Conservation (phyloP, 2,113 vertebrate species). For the Oenanthe melanoleuca region DNA sequence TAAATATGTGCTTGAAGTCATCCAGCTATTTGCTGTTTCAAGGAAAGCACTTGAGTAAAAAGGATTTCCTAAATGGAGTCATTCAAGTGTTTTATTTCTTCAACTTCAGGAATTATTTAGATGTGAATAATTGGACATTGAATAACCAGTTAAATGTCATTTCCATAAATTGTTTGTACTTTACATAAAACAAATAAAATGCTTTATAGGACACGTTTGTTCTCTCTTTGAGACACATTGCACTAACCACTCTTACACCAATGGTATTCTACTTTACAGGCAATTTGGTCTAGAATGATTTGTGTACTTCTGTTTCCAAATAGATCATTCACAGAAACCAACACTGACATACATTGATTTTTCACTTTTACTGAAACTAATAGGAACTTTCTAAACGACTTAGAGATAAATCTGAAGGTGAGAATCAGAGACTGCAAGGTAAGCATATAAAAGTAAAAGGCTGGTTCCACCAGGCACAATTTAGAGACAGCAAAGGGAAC, state of each 20-base stretch:
- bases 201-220: not conserved
- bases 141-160: slow-evolving; percentile 37
- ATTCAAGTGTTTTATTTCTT: slow-evolving; percentile 62
- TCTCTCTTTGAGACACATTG: not conserved
- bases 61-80: slow-evolving; percentile 68
- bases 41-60: slow-evolving; percentile 66
- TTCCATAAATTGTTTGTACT: slow-evolving; percentile 67
- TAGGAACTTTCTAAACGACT: not conserved
- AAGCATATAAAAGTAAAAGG: not conserved
- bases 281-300: not conserved
- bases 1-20: slow-evolving; percentile 45
- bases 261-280: not conserved
- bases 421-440: not conserved
- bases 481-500: not conserved
- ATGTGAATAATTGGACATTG: slow-evolving; percentile 23
- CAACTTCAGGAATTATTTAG: slow-evolving; percentile 38
- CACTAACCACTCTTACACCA: not conserved
- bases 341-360: not conserved
- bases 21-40: slow-evolving; percentile 46
- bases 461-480: not conserved
- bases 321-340: not conserved
- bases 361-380: not conserved
- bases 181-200: slow-evolving; percentile 42
- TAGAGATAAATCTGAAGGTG: not conserved
- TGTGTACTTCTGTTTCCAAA: not conserved